Base-by-base conservation (phyloP, 2,888 invertebrate genomes). In the Trypoxylon attenuatum region DNA sequence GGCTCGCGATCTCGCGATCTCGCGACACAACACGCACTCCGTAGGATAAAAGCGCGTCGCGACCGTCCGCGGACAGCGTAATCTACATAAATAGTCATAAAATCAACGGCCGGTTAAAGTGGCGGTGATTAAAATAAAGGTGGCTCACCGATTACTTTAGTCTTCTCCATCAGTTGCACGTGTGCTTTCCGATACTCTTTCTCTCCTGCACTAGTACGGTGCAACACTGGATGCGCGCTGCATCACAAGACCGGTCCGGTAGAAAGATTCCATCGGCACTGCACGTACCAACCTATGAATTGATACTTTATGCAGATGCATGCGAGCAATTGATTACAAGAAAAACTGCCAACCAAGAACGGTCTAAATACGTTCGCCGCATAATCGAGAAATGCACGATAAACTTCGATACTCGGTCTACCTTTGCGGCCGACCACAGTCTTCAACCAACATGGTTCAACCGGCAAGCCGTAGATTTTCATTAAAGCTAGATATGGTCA, bases 11-110 rank as follows among this genome's bases (percentile, higher is more conserved):
- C 25, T 25, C 25, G 5, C 25, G 33, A 33, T 33, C 33, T 10
- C 19, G 13, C 8, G 15, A n/a, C 21, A 22, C 43, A 38, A 5
- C 13, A 19, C 29, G 38, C 39, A 13, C 38, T n/a, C 22, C 38
- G 22, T 5, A 8, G n/a, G n/a, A n/a, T n/a, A n/a, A n/a, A n/a
- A n/a, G n/a, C n/a, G n/a, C n/a, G n/a, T n/a, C n/a, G n/a, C n/a
- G n/a, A n/a, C n/a, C 19, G 23, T 41, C 16, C 22, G 22, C 38
- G 49, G 15, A 23, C 49, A 60, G 19, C 41, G 51, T 65, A 76
- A 78, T 77, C 62, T 71, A 53, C 76, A 76, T 78, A 73, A 77
- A 76, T 72, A 76, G 69, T 77, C 72, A 56, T 71, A 72, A 73
- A 78, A 72, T 71, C 64, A 62, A 69, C 67, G 61, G 67, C 21